Evolutionary conservation across 1,140 invertebrate species (phyloP).

Genomic region (Tyrophagus putrescentiae): DNA sequence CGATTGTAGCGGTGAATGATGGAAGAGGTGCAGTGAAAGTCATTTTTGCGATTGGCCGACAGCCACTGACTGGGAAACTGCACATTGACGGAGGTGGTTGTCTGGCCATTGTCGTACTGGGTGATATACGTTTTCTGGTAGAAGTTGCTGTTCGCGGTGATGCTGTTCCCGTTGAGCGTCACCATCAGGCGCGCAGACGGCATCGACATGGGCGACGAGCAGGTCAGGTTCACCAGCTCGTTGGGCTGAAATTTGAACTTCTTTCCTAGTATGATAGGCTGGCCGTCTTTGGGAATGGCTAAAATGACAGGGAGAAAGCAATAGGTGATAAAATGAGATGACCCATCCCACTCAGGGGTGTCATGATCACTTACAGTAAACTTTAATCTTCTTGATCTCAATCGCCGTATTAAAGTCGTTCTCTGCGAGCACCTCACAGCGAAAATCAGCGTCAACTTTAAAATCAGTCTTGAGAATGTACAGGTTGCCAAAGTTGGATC

Average conservation of each 20-base stretch:
- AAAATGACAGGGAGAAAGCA: neutral
- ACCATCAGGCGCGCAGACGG: constrained; percentile 3
- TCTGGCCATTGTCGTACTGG: constrained; percentile 3
- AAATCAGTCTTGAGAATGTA: constrained; percentile 26
- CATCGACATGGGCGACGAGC: constrained; percentile 12
- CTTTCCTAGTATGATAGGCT: constrained; percentile 18
- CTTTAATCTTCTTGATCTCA: constrained; percentile 50
- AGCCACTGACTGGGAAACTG: constrained; percentile 11
- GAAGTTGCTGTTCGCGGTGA: neutral
- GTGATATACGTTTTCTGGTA: neutral
- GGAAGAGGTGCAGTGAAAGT: constrained; percentile 14
- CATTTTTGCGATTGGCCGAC: neutral
- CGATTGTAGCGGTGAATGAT: constrained; percentile 13
- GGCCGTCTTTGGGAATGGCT: constrained; percentile 15
- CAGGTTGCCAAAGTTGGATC: constrained; percentile 23
- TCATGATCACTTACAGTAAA: constrained; percentile 46
- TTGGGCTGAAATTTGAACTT: constrained; percentile 3
- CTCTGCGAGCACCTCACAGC: constrained; percentile 66
- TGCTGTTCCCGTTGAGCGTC: constrained; percentile 5
- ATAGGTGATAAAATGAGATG: neutral
- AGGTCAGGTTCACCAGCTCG: constrained; percentile 16
- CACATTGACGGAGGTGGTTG: constrained; percentile 13
- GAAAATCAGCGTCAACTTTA: constrained; percentile 39
- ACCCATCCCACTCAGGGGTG: neutral
- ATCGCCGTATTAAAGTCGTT: constrained; percentile 64